A percentile compares a stretch with the other conserved stretches of the same genome.
These are phyloP conservation scores for Belonocnema kinseyi DNA, from an alignment of 1,140 invertebrate genomes.

Conservation along the genomic window DNA sequence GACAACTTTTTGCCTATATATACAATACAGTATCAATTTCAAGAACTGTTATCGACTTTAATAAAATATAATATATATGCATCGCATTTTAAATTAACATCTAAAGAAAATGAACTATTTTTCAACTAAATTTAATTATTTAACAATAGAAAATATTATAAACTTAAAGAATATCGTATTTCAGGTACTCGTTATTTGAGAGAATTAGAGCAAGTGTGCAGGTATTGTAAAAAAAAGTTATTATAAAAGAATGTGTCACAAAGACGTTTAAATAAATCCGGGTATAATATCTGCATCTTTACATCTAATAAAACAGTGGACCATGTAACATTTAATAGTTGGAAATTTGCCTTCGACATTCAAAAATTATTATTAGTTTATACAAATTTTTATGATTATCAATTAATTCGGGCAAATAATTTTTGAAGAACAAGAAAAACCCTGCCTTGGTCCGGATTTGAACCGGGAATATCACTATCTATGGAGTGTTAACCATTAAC, in stretches of 20 bases:
- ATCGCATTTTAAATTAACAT: not conserved
- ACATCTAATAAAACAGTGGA: slow-evolving; percentile 10
- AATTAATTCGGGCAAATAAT: too few relatives aligned
- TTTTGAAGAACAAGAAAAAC: too few relatives aligned
- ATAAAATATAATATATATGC: too few relatives aligned
- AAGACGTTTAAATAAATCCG: not conserved
- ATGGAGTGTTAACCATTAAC: too few relatives aligned
- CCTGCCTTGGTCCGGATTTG: too few relatives aligned
- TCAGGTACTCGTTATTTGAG: slow-evolving; percentile 15
- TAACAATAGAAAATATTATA: not conserved
- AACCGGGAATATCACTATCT: too few relatives aligned
- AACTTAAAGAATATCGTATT: slow-evolving; percentile 5
- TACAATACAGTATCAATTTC: too few relatives aligned
- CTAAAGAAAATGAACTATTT: not conserved
- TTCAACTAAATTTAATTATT: not conserved
- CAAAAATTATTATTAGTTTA: not conserved
- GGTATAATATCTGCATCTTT: not conserved
- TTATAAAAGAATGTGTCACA: slow-evolving; percentile 2
- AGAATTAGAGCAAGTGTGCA: slow-evolving; percentile 16
- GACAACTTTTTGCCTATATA: too few relatives aligned
- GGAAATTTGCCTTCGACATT: not conserved
- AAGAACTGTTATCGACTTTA: too few relatives aligned
- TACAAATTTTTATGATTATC: too few relatives aligned
- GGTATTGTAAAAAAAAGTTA: not conserved
- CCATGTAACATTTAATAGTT: slow-evolving; percentile 11